Evolutionary conservation across 1,140 invertebrate genomes (phyloP).

Genomic region (Drosophila obscura): DNA sequence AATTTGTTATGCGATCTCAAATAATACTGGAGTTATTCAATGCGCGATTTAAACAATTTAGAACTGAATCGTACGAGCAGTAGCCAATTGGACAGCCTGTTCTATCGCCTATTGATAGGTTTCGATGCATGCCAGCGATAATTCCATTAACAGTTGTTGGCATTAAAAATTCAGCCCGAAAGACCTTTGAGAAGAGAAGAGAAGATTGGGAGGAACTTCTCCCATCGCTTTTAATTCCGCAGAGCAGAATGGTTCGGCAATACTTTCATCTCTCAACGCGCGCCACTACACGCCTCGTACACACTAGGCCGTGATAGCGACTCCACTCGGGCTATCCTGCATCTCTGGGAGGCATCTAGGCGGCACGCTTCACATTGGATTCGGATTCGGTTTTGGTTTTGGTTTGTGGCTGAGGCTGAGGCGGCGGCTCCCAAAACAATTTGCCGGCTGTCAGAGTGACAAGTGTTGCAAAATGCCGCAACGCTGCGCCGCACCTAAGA

Average conservation of each 20-base stretch:
- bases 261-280: neutral
- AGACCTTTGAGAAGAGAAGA: no score
- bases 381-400: neutral
- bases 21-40: no score
- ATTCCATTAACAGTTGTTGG: no score
- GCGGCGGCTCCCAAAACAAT: constrained; percentile 29
- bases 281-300: no score
- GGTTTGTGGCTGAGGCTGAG: neutral
- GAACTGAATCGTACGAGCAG: neutral
- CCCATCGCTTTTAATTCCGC: no score
- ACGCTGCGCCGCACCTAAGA: constrained; percentile 23
- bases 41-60: no score
- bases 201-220: no score
- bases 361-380: constrained; percentile 23
- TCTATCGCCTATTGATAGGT: no score
- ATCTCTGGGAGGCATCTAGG: constrained; percentile 39
- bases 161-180: no score
- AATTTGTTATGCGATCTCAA: constrained; percentile 42
- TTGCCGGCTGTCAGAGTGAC: constrained; percentile 57
- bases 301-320: no score
- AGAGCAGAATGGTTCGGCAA: neutral
- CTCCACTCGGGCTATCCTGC: neutral
- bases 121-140: no score
- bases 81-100: no score
- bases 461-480: constrained; percentile 64